These are phyloP conservation scores for Xanthostigma xanthostigma DNA, from an alignment of 2,888 invertebrate species.

Conservation along the genomic window DNA sequence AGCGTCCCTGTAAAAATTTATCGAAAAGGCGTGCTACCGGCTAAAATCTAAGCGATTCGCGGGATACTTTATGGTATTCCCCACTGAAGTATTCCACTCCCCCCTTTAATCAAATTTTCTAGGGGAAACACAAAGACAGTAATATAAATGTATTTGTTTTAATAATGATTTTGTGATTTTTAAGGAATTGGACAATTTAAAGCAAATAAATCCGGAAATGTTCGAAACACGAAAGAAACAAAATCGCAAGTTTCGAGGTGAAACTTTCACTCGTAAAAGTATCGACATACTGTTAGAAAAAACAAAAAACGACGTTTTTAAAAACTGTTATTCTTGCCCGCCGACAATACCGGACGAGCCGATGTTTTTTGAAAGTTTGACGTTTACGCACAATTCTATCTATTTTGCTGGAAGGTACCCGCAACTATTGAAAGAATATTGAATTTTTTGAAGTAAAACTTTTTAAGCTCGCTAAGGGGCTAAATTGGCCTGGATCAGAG, in stretches of 20 bases:
- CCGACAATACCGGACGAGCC: slow-evolving; percentile 30
- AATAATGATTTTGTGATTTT: slow-evolving; percentile 6
- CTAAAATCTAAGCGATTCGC: no score
- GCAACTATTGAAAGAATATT: no score
- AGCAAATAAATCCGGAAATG: slow-evolving; percentile 30
- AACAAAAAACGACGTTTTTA: slow-evolving; percentile 33
- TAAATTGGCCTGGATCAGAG: no score
- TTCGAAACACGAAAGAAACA: slow-evolving; percentile 28
- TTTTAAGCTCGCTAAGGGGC: no score
- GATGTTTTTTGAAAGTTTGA: slow-evolving; percentile 34
- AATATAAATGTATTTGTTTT: background rate
- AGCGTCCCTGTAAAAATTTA: no score
- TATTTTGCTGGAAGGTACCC: slow-evolving; percentile 47
- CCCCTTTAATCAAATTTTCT: no score
- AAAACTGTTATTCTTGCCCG: slow-evolving; percentile 34
- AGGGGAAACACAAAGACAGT: no score
- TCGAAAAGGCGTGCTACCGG: no score
- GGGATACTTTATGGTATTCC: no score
- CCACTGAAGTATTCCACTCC: no score
- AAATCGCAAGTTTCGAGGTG: slow-evolving; percentile 28
- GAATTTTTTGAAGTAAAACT: no score
- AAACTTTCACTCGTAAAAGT: slow-evolving; percentile 47
- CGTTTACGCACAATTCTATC: slow-evolving; percentile 41
- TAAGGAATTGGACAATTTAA: slow-evolving; percentile 31
- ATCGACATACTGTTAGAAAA: slow-evolving; percentile 39